Base-by-base conservation (phyloP, 2,888 invertebrate genomes). In the Pterostichus niger region DNA sequence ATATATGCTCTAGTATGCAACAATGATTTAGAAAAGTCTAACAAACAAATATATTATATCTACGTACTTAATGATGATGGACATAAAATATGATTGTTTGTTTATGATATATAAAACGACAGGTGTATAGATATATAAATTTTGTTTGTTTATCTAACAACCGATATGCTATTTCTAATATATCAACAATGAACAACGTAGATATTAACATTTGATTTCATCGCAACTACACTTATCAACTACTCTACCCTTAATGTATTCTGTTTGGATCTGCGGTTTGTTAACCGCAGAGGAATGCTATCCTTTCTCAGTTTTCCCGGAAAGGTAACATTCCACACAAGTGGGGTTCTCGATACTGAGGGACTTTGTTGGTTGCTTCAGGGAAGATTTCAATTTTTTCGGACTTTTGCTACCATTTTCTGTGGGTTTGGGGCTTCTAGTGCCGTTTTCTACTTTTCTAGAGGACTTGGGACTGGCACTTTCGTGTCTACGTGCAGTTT, bases 271-370 rank as follows among this genome's bases (percentile, higher is more conserved):
- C 15, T 82, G 84, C 49, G 64, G 76, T 82, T 80, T 75, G 17
- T 17, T 49, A 71, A 61, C 56, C 84, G 86, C 84, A 80, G 85
- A 56, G 85, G 84, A 85, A 68, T 89, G 89, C 89, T 90, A 89
- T 89, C 88, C 89, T 83, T 89, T 89, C 56, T 90, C 89, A 17
- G 86, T 91, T 87, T 93, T 93, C 82, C 92, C 92, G 83, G 94
- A 94, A 59, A 94, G 92, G 89, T 94, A 92, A 88, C 95, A 95
- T 87, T 95, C 94, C 86, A 94, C 94, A 90, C 95, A 95, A 33
- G 94, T 94, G 68, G 94, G 93, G 83, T 94, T 93, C 85, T 94
- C 94, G 82, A 94, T 92, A 85, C 93, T 93, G 86, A 93, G 91
- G 11, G 93, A 93, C 73, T 92, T 91, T 90, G 77, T 87, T 31